phyloP scores from a whole-genome alignment of 30 jellyfish, hydroid and myxozoan species.

The Cassiopea andromeda region DNA sequence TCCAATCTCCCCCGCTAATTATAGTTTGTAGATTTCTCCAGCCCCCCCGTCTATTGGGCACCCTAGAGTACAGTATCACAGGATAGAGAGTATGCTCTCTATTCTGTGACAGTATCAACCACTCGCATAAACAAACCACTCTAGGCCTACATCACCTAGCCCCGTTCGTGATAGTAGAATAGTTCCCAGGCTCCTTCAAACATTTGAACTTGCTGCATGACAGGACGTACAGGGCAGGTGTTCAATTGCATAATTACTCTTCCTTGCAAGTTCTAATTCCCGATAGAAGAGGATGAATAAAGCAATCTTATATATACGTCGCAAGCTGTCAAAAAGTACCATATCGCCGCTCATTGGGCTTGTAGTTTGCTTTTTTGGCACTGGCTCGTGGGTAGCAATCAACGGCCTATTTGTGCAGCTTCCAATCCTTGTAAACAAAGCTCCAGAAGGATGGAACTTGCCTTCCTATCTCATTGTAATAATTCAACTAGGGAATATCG shows the following conservation, averaged over 20 bases:
- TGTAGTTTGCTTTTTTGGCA: slow-evolving; percentile 78
- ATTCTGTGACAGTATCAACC: too few relatives aligned
- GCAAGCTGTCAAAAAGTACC: slow-evolving; percentile 35
- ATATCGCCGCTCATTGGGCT: slow-evolving; percentile 54
- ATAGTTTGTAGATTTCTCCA: background rate
- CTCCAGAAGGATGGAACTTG: slow-evolving; percentile 86
- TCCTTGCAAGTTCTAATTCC: background rate
- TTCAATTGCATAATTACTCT: background rate
- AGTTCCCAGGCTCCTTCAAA: too few relatives aligned
- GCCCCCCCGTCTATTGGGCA: background rate
- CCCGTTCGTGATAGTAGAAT: too few relatives aligned
- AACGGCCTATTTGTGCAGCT: slow-evolving; percentile 93
- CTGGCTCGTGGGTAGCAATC: slow-evolving; percentile 90
- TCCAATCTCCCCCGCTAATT: too few relatives aligned
- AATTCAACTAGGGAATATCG: slow-evolving; percentile 88
- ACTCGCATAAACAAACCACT: too few relatives aligned
- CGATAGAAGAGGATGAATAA: background rate
- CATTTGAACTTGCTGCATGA: slow-evolving; percentile 35
- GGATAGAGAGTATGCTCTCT: background rate
- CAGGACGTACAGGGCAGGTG: background rate
- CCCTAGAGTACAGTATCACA: background rate
- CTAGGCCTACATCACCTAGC: too few relatives aligned
- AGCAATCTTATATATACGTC: slow-evolving; percentile 31
- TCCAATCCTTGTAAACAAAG: slow-evolving; percentile 69
- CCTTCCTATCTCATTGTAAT: slow-evolving; percentile 81